Evolutionary conservation across 2,888 invertebrate species (phyloP), one percentile per base, ranked within the genome.

Genomic region (Scaptomyza flava): DNA sequence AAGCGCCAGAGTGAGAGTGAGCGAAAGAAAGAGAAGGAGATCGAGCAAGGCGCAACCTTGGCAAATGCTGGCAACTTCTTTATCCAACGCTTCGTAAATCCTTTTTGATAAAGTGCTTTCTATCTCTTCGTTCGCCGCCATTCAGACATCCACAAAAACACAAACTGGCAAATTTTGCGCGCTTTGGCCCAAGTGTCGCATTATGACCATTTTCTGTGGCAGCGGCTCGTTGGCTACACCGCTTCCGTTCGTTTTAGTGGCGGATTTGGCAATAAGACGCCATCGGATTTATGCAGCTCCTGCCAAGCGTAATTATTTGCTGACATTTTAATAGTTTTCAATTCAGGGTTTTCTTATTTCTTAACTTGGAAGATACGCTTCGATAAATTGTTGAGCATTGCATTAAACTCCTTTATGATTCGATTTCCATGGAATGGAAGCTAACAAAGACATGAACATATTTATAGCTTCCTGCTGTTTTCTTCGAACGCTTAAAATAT

Each of bases 91-190:
- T 50, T 57, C 64, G 77, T 69, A 85, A 86, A 85, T 85, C 86
- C 85, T 81, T 82, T 80, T 86, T 85, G 85, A 85, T 85, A 86
- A 86, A 85, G 86, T 81, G 77, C 80, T 79, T 81, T 74, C 81
- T 70, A 72, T 85, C 80, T 72, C 52, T 52, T n/a, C n/a, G n/a
- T n/a, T n/a, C n/a, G n/a, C n/a, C 23, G 46, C 36, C 62, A 46
- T 54, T 62, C 48, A 52, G 46, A 43, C 54, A 41, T 11, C 14
- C 53, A 56, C 33, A 43, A 33, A 42, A 20, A 27, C 47, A 38
- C 42, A 59, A 38, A 73, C 65, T 73, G 58, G 54, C 51, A 65
- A 58, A 34, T 63, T 67, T 62, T 54, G 53, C 51, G 57, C 56
- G 61, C 66, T 68, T 67, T 65, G 36, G 65, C 38, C 57, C 68